Percentiles rank a stretch among this genome's conserved stretches.
Conservation (phyloP, 2,113 vertebrate species). For the Gallinago undulata region DNA sequence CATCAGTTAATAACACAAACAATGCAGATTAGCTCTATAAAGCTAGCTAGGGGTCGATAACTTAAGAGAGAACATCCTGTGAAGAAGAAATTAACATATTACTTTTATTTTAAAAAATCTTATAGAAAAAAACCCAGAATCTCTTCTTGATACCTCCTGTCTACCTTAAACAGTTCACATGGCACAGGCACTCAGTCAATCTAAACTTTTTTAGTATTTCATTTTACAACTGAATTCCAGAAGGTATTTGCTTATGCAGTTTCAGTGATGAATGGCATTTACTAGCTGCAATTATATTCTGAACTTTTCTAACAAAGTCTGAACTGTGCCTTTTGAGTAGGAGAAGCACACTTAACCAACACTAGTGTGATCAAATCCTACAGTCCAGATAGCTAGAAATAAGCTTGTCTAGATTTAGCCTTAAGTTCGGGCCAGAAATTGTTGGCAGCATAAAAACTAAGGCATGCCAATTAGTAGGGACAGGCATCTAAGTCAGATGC, state of each 20-base stretch:
- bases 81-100: neutral
- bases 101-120: neutral
- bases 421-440: neutral
- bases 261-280: neutral
- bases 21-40: neutral
- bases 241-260: neutral
- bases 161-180: neutral
- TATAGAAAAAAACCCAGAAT: neutral
- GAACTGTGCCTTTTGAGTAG: neutral
- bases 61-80: neutral
- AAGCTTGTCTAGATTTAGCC: neutral
- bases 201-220: neutral
- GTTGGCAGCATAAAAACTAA: neutral
- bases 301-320: neutral
- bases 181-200: neutral
- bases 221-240: neutral
- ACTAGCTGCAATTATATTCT: neutral
- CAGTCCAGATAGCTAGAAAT: neutral
- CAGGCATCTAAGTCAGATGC: neutral
- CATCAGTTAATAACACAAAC: neutral
- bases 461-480: neutral
- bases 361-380: neutral
- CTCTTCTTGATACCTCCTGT: neutral
- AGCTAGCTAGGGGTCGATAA: neutral
- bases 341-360: neutral